phyloP scores from a whole-genome alignment of 2,113 vertebrate genomes.

The Strigops habroptila region DNA sequence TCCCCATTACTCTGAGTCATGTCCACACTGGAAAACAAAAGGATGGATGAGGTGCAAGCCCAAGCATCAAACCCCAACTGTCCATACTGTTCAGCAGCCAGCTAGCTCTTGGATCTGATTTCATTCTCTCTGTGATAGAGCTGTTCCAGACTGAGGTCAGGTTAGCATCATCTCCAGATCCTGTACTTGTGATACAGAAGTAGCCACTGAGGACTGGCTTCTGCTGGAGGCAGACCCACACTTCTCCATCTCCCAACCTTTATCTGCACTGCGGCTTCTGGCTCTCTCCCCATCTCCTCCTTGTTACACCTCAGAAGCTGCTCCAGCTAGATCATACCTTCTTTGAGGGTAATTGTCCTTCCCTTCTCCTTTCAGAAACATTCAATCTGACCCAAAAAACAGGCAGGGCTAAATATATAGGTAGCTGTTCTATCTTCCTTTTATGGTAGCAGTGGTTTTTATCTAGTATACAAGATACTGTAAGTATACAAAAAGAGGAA shows the following conservation, averaged over 20 bases:
- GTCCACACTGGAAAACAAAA: neutral
- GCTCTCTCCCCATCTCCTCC: neutral
- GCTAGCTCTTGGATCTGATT: neutral
- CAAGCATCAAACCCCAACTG: neutral
- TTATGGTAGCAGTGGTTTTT: neutral
- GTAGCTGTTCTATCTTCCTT: neutral
- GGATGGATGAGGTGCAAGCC: neutral
- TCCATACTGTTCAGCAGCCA: neutral
- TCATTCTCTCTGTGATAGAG: neutral
- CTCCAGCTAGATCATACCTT: neutral
- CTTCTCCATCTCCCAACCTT: neutral
- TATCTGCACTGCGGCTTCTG: neutral
- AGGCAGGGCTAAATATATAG: neutral
- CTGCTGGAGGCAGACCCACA: neutral
- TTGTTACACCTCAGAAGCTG: neutral
- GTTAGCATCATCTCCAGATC: neutral
- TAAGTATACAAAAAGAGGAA: neutral
- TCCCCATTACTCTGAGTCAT: neutral
- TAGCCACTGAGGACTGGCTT: neutral
- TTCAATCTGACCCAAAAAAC: neutral
- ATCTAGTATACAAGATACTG: neutral
- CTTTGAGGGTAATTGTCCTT: neutral
- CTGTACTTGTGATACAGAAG: rapidly evolving
- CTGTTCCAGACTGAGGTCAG: neutral
- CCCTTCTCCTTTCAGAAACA: neutral